Base-by-base conservation (phyloP, 53 echinoderm and acorn worm species). In the Paelopatides confundens region DNA sequence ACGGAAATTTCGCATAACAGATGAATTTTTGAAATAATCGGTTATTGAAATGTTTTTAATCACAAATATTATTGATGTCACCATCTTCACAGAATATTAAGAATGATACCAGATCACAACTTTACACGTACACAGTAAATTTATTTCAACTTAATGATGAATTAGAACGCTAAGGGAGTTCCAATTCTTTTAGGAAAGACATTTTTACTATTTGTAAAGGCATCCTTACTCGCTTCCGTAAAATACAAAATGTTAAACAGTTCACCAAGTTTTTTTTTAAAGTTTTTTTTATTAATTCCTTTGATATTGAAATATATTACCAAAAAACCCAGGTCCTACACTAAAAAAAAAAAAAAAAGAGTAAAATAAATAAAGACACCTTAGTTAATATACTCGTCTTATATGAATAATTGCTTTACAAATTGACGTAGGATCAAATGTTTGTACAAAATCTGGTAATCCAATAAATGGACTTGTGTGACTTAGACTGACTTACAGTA, bases 181-280 rank as follows among this genome's bases (percentile, higher is more conserved):
- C 74, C 74, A 39, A 39, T 23, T 74, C 46, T 39, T 39, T 27
- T 39, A 74, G 74, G 74, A 74, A 74, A 74, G 74, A 74, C 74
- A 74, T 74, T 24, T 58, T 58, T 74, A 11, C 38, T 28, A 39
- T 39, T 46, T 39, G 74, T 74, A 74, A 74, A 74, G 74, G 74
- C 74, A 74, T 74, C 74, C 46, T 43, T 39, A 39, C n/a, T 58
- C 58, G 17, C 58, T n/a, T 58, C 58, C 24, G n/a, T 58, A 17
- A 23, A 58, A 48, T 58, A 58, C 58, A 58, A 58, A 58, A 58
- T 23, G 58, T 43, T 43, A 9, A 43, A 43, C 43, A 43, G 43
- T 54, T 54, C 58, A 54, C 58, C 58, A 54, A 54, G 58, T 54
- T 54, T 54, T 18, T 54, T 54, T 11, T 46, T 46, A 1, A 23